Evolutionary conservation across 2,888 invertebrate species (phyloP).

Genomic region (Salpingus planirostris): DNA sequence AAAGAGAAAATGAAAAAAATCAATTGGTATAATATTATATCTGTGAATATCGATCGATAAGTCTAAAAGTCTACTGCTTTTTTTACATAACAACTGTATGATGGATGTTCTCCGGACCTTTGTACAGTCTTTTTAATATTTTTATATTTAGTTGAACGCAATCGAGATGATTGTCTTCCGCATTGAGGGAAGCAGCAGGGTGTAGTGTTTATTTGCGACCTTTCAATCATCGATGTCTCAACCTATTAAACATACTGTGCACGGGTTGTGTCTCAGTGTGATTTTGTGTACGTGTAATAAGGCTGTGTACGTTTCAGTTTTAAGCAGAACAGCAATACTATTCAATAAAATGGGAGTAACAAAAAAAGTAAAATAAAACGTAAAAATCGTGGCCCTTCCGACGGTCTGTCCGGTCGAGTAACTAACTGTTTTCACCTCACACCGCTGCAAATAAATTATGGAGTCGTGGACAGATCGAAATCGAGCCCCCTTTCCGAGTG

Average conservation of each 20-base stretch:
- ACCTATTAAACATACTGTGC: constrained; percentile 40
- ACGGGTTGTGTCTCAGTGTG: constrained; percentile 42
- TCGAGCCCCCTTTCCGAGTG: too few relatives aligned
- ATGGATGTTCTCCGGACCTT: constrained; percentile 40
- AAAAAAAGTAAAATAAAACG: too few relatives aligned
- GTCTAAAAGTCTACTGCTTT: constrained; percentile 35
- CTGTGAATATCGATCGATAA: constrained; percentile 20
- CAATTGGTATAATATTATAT: constrained; percentile 22
- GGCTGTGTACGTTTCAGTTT: constrained; percentile 42
- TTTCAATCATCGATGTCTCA: constrained; percentile 42
- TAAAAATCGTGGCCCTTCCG: too few relatives aligned
- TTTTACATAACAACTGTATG: constrained; percentile 43
- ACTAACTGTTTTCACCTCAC: too few relatives aligned
- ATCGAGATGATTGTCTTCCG: constrained; percentile 44
- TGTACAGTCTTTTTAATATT: constrained; percentile 44
- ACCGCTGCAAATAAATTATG: too few relatives aligned
- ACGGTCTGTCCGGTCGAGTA: too few relatives aligned
- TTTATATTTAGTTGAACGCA: constrained; percentile 44
- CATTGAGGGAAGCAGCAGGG: constrained; percentile 42
- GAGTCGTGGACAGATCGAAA: too few relatives aligned
- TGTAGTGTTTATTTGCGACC: constrained; percentile 43
- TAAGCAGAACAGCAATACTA: constrained; percentile 31
- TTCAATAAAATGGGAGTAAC: too few relatives aligned
- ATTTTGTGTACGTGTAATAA: constrained; percentile 43
- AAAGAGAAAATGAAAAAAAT: too few relatives aligned